Conservation (phyloP, 2,113 vertebrate species). For the Rafetus swinhoei region DNA sequence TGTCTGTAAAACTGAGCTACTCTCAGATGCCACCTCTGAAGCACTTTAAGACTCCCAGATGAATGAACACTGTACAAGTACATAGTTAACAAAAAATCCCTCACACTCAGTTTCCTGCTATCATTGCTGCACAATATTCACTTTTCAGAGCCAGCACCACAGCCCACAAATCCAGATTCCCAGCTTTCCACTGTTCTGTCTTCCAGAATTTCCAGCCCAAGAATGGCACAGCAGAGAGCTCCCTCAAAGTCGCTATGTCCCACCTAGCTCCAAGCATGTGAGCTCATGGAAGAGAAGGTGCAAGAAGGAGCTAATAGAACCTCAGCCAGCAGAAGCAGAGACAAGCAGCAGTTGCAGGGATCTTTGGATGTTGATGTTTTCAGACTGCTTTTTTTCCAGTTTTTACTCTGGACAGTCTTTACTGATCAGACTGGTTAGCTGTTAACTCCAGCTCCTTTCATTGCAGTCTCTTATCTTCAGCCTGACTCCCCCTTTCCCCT, state of each 20-base stretch:
- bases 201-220: background rate
- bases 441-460: background rate
- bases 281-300: background rate
- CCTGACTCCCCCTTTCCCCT: background rate
- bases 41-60: background rate
- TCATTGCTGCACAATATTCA: no score
- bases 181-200: background rate
- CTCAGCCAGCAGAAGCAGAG: background rate
- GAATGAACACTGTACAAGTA: background rate
- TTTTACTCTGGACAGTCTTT: background rate
- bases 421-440: background rate
- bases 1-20: background rate
- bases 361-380: background rate
- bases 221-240: background rate
- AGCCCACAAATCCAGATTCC: accelerated
- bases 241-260: accelerated
- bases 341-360: background rate
- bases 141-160: background rate
- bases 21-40: background rate
- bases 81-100: background rate
- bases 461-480: background rate
- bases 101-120: accelerated
- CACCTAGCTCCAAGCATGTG: background rate
- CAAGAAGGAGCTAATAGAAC: background rate
- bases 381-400: background rate